These are phyloP conservation scores for Ammodramus savannarum DNA, from an alignment of 2,113 vertebrate species.

Conservation along the genomic window DNA sequence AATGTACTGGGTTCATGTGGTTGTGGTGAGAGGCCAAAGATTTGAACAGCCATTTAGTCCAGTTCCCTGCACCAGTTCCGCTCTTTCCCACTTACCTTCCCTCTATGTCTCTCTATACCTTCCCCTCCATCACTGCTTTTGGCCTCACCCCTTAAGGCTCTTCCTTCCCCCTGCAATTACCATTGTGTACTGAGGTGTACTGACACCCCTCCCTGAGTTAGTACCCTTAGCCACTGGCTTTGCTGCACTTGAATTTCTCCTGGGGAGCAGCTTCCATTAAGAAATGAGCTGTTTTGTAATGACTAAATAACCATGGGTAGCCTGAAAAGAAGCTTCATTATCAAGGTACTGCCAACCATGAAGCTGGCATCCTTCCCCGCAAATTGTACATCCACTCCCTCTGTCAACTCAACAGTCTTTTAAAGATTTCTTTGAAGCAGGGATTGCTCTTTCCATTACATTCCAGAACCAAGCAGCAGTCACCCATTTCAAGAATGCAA, in stretches of 20 bases:
- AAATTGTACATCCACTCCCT: conserved; percentile 13
- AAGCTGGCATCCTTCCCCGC: conserved; percentile 46
- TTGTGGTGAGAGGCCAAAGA: background rate
- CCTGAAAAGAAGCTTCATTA: conserved; percentile 34
- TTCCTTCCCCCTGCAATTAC: background rate
- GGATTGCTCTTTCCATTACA: conserved; percentile 1
- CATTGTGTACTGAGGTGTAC: background rate
- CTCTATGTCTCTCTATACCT: background rate
- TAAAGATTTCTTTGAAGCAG: background rate
- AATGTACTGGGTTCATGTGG: background rate
- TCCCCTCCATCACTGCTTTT: background rate
- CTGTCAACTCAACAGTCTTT: conserved; percentile 32
- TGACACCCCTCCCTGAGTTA: background rate
- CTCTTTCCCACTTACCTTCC: background rate
- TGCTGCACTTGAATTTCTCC: background rate
- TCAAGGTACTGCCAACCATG: conserved; percentile 36
- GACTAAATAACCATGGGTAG: background rate
- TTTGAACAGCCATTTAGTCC: background rate
- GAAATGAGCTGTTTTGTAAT: conserved; percentile 1
- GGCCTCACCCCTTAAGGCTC: background rate
- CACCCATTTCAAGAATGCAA: conserved; percentile 28
- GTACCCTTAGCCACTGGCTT: background rate
- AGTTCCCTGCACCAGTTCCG: background rate
- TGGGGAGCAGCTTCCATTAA: background rate
- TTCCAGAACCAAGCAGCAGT: conserved; percentile 33